Evolutionary conservation across 1,140 invertebrate genomes (phyloP), one percentile per base, ranked within the genome.

Genomic region (Drosophila mayri): DNA sequence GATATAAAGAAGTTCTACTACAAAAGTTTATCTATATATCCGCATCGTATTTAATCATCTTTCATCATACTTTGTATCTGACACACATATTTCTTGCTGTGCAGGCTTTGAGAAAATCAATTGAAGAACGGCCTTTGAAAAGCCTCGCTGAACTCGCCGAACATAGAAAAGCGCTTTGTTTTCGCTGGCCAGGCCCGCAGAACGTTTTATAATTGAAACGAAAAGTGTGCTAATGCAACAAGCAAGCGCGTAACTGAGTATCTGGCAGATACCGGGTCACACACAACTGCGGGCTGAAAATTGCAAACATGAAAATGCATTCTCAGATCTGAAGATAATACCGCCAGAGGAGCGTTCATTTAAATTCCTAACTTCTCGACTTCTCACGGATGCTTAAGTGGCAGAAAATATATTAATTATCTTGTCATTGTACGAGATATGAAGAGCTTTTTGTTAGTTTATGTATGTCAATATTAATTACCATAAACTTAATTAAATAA

Each of bases 181-280:
- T 79, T 50, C 74, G 44, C 63, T 28, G 41, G 38, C 41, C 44
- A 37, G 52, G 32, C 79, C 79, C 83, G 79, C 57, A 81, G 64
- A 71, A 61, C 61, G 22, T 25, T 43, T 72, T 64, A 76, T 57
- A 88, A 88, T 87, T 87, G 83, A 86, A 86, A 74, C 54, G 55
- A 71, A 88, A 87, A 88, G 78, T 90, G 86, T 90, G 85, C 71
- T 90, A 90, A 90, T 88, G 84, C 38, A 62, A 70, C 67, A 80
- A 65, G 80, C 78, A 68, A 55, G 52, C 52, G 71, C 58, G 46
- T 28, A 47, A 25, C 46, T 38, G n/a, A 75, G 59, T 75, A 81
- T 81, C 75, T 76, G 18, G 16, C n/a, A 71, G 57, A 80, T 81
- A 67, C 68, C 30, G 59, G 70, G 44, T 65, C 67, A 71, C 46